Evolutionary conservation across 2,113 vertebrate genomes (phyloP).

Genomic region (Aphelocoma coerulescens): DNA sequence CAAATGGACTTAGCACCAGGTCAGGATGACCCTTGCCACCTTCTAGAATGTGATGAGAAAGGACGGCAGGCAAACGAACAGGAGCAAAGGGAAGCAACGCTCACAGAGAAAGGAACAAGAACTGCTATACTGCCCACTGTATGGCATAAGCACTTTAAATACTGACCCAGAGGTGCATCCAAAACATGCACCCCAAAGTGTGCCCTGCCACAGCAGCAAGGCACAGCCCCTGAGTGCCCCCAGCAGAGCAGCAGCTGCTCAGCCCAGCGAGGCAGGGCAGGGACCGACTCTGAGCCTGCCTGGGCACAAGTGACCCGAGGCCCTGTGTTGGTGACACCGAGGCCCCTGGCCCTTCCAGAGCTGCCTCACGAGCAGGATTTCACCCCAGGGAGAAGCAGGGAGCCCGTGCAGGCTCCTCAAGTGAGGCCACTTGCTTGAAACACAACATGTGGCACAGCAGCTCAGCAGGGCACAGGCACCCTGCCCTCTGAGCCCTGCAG

Average conservation of each 20-base stretch:
- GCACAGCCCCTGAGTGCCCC: neutral
- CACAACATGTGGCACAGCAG: accelerated
- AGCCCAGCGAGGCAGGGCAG: neutral
- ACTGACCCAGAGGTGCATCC: neutral
- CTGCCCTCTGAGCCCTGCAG: neutral
- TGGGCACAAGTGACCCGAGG: accelerated
- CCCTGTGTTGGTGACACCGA: accelerated
- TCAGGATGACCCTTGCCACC: neutral
- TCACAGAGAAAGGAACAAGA: neutral
- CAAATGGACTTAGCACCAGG: neutral
- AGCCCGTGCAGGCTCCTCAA: neutral
- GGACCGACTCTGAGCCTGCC: neutral
- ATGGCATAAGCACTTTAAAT: neutral
- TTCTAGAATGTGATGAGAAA: neutral
- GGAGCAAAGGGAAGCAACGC: neutral
- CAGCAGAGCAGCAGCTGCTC: neutral
- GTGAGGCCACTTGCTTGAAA: neutral
- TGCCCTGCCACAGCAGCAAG: neutral
- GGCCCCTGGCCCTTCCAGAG: neutral
- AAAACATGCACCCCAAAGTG: accelerated
- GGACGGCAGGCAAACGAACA: neutral
- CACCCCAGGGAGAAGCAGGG: neutral
- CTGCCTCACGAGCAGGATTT: neutral
- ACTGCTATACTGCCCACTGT: neutral
- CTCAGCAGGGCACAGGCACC: neutral